Evolutionary conservation across 2,888 invertebrate species (phyloP), one percentile per base, ranked within the genome.

Genomic region (Tromatobia lineatoria): DNA sequence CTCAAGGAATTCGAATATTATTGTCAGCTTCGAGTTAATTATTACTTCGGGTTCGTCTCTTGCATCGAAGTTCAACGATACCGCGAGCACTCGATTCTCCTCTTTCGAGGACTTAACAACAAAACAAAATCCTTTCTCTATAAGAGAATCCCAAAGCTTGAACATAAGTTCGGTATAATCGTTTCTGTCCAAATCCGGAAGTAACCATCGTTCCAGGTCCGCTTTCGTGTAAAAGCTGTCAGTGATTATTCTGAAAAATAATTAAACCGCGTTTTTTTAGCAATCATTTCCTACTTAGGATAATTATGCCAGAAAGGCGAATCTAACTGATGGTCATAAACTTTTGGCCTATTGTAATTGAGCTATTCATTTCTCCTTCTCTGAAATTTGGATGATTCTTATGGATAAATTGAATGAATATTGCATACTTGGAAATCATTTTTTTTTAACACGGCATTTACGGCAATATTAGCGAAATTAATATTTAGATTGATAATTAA

Each of bases 191-290:
- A 97, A 96, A 81, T 96, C 95, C 2, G 96, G 96, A 85, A 96
- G 95, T 18, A 98, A 92, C 95, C 97, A 97, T 91, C 96, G 96
- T 90, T 98, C 98, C 88, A 98, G 91, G 91, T 98, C 98, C 0
- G 98, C 98, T 94, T 98, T 98, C 90, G 96, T 96, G 93, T 97
- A 97, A 94, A 98, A 98, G 91, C 98, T 98, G 6, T 96, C 96
- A 0, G 97, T 96, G 83, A 98, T 96, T 94, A 98, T 97, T 80
- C 98, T 98, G 92, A 42, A 93, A 67, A 10, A 66, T 3, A 64
- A 64, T 38, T 20, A 7, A 38, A 20, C 34, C 20, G 3, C 38
- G 20, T 38, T 64, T 61, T 18, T 6, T 20, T 11, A 66, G 18
- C 38, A 38, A 38, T 10, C 2, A 10, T 47, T n/a, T 6, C 52